Evolutionary conservation across 2,888 invertebrate genomes (phyloP).

Genomic region (Dolomedes plantarius): DNA sequence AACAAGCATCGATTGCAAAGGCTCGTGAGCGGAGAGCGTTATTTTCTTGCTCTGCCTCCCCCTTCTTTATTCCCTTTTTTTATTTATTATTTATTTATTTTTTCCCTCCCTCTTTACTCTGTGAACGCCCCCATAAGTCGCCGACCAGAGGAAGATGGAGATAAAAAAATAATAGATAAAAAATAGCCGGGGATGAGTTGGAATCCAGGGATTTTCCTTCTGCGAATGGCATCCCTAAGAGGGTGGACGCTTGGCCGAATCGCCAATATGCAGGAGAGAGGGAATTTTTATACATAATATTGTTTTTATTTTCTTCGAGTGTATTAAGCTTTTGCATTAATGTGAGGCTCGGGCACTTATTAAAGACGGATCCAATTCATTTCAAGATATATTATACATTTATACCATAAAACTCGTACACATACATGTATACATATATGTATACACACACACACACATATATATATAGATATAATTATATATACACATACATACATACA

Average conservation of each 20-base stretch:
- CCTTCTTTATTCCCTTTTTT: slow-evolving; percentile 50
- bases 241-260: slow-evolving; percentile 56
- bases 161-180: slow-evolving; percentile 65
- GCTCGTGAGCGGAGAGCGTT: slow-evolving; percentile 69
- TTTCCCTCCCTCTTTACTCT: slow-evolving; percentile 67
- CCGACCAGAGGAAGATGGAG: slow-evolving; percentile 68
- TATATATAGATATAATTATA: too few species aligned
- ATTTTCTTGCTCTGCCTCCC: slow-evolving; percentile 53
- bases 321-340: slow-evolving; percentile 12
- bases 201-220: slow-evolving; percentile 69
- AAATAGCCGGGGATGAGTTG: slow-evolving; percentile 64
- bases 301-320: not conserved
- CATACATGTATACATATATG: too few species aligned
- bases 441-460: too few species aligned
- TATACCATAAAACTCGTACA: too few species aligned
- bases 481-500: too few species aligned
- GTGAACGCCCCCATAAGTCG: slow-evolving; percentile 71
- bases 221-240: slow-evolving; percentile 64
- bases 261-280: slow-evolving; percentile 61
- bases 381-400: too few species aligned
- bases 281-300: slow-evolving; percentile 10
- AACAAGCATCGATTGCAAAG: slow-evolving; percentile 68
- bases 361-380: not conserved
- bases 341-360: not conserved
- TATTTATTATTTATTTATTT: slow-evolving; percentile 60